Base-by-base conservation (phyloP, 2,888 invertebrate species). In the Neocrepidodera transversa region DNA sequence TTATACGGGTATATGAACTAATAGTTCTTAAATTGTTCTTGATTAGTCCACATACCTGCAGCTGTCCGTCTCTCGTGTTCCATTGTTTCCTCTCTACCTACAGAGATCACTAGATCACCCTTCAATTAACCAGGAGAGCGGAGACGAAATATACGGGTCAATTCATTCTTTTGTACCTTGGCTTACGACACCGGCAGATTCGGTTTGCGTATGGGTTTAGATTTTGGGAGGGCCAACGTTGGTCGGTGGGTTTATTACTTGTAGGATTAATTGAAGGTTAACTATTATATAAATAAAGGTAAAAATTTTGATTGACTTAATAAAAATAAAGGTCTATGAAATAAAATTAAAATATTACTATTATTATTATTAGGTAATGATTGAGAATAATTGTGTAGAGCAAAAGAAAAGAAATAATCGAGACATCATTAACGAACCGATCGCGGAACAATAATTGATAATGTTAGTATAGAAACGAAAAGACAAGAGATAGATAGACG, bases 21-120 rank as follows among this genome's bases (percentile, higher is more conserved):
- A 79, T 79, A 76, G 76, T 74, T 76, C 77, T 76, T 77, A 78
- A 79, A 79, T 78, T 79, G 77, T 75, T 71, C 72, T 75, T 79
- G 78, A 79, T 79, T 79, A 78, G 76, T 75, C 75, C 74, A 72
- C 76, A 76, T 79, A 79, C 78, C 79, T 79, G 79, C 79, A 79
- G 78, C 78, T 79, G 79, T 74, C 74, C 65, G 71, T 67, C 65
- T 65, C 67, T 58, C 54, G 61, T 54, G 61, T 53, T 54, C 62
- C 55, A 60, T 62, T 64, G 58, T 62, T 48, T 60, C 64, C 62
- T 63, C 68, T n/a, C 23, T 70, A 73, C 71, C 71, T 72, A 68
- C 68, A 68, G 64, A 71, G 67, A 68, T 70, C 66, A 67, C 63
- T 71, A 51, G 60, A 60, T 62, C 62, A 59, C 62, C 62, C 73